These are phyloP conservation scores for Zaprionus taronus DNA, from an alignment of 1,140 invertebrate species.

Conservation along the genomic window DNA sequence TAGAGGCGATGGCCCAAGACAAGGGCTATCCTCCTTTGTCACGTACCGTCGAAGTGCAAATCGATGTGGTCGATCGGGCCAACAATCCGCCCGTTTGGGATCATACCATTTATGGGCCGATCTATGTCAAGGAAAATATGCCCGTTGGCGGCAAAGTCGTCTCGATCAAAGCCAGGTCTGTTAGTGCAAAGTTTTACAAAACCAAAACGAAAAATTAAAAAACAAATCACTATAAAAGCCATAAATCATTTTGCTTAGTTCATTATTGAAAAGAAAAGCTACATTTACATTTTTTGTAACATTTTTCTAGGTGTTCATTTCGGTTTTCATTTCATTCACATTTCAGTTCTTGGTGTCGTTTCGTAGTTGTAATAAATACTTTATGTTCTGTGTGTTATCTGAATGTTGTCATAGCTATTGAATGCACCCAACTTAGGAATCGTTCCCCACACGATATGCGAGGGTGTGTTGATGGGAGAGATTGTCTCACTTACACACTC, in stretches of 20 bases:
- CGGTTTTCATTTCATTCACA: constrained; percentile 20
- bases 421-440: constrained; percentile 12
- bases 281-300: constrained; percentile 21
- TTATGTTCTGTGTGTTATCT: constrained; percentile 47
- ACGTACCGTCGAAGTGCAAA: constrained; percentile 97
- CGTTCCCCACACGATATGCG: not conserved
- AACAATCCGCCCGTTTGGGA: constrained; percentile 99
- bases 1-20: constrained; percentile 98
- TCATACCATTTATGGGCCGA: constrained; percentile 96
- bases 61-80: constrained; percentile 98
- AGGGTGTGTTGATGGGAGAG: constrained; percentile 7
- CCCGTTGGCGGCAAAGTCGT: constrained; percentile 98
- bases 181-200: constrained; percentile 76
- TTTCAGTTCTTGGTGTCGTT: constrained; percentile 45
- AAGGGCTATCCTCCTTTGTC: constrained; percentile 96
- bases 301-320: constrained; percentile 51
- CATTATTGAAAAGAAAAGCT: constrained; percentile 40
- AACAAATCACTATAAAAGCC: constrained; percentile 40
- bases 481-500: constrained; percentile 15
- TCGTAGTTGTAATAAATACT: constrained; percentile 33
- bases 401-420: constrained; percentile 60
- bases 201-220: constrained; percentile 34
- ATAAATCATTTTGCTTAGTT: constrained; percentile 74
- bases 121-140: constrained; percentile 98
- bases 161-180: constrained; percentile 98